Conservation (phyloP, 53 echinoderm and acorn worm genomes). For the Patiria pectinifera region DNA sequence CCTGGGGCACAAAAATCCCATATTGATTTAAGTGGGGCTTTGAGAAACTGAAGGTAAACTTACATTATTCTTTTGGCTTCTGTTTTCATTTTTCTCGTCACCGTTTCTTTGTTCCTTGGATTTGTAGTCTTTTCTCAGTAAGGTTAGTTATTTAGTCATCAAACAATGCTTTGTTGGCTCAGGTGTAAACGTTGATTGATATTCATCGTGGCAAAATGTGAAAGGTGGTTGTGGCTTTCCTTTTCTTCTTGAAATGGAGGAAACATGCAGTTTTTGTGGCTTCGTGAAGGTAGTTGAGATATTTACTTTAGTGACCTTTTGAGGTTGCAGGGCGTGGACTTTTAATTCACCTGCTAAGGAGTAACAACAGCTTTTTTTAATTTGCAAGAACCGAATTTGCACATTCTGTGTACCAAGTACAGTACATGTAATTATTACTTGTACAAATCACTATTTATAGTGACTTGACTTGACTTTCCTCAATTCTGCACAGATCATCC, state of each 20-base stretch:
- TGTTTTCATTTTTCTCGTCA: not conserved
- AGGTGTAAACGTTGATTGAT: not conserved
- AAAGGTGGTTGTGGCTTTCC: not conserved
- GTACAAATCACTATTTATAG: too few relatives aligned
- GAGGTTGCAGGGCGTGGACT: not conserved
- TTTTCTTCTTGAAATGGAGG: not conserved
- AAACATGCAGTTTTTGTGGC: not conserved
- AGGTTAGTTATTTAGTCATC: not conserved
- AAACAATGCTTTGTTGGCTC: not conserved
- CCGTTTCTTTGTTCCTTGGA: not conserved
- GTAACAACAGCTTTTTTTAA: too few relatives aligned
- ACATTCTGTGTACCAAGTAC: too few relatives aligned
- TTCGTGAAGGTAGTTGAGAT: not conserved
- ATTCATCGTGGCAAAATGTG: not conserved
- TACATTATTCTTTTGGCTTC: not conserved
- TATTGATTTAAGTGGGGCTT: not conserved
- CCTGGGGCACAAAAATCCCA: not conserved
- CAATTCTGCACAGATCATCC: too few relatives aligned
- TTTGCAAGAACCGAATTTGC: too few relatives aligned
- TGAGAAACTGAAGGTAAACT: not conserved
- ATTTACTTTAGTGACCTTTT: not conserved
- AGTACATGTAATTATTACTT: too few relatives aligned
- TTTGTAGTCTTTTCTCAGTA: not conserved
- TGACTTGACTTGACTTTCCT: too few relatives aligned
- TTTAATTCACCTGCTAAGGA: too few relatives aligned